phyloP scores from a whole-genome alignment of 2,113 vertebrate genomes.

The Antennarius striatus region DNA sequence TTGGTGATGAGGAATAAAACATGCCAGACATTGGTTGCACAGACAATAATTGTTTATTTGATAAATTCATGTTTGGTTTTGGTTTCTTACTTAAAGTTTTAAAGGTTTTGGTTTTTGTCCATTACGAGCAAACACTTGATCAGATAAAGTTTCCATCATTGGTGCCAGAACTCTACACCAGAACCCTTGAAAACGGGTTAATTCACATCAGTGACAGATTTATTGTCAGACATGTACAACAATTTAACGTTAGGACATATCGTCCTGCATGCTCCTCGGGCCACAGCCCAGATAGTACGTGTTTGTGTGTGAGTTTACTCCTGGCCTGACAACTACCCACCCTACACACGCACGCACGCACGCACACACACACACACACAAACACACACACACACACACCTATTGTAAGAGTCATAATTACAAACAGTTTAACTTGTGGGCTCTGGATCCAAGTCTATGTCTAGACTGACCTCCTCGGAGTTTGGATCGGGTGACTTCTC shows the following conservation, averaged over 20 bases:
- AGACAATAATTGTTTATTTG: not conserved
- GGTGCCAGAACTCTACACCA: conserved; percentile 27
- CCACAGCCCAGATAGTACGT: not conserved
- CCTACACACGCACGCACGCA: not conserved
- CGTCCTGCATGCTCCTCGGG: not conserved
- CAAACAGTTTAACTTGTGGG: not conserved
- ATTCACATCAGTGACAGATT: conserved; percentile 7
- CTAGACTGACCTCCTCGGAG: not conserved
- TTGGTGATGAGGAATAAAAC: not conserved
- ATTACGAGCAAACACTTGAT: not conserved
- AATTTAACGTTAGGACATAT: not conserved
- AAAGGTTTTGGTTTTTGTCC: not conserved
- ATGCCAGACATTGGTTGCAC: not conserved
- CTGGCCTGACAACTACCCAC: conserved; percentile 48
- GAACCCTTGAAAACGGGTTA: not conserved
- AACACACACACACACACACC: not conserved
- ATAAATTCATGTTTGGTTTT: not conserved
- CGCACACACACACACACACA: not conserved
- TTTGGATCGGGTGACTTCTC: conserved; percentile 34
- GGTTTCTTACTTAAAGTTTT: not conserved
- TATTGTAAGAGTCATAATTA: not conserved
- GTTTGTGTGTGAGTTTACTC: conserved; percentile 40
- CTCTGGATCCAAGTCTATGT: not conserved
- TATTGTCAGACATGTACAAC: not conserved
- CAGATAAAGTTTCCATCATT: conserved; percentile 25